A percentile compares a stretch with the other conserved stretches of the same genome.
phyloP scores from a whole-genome alignment of 2,888 invertebrate genomes.

The Emmelina monodactyla region DNA sequence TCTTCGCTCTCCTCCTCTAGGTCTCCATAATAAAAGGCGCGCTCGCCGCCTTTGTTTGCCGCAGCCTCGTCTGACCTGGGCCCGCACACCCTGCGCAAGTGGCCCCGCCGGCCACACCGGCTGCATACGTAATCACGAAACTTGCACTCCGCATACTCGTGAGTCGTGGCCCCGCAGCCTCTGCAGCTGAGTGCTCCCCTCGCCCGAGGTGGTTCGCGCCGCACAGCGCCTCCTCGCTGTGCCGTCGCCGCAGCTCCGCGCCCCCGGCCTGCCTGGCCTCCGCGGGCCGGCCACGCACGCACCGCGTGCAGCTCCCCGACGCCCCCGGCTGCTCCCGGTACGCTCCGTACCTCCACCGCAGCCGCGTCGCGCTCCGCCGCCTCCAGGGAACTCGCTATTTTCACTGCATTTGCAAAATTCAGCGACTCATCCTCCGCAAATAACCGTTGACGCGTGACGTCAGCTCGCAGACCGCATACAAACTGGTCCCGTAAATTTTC shows the following conservation, averaged over 20 bases:
- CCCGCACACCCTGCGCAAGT: not conserved
- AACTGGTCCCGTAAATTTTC: no score
- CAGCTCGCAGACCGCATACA: no score
- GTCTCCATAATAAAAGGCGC: not conserved
- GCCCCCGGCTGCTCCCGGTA: no score
- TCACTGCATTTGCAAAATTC: no score
- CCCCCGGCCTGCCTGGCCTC: not conserved
- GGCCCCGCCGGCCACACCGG: not conserved
- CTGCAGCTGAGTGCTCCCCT: not conserved
- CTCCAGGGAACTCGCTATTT: no score
- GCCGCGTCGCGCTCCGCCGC: no score
- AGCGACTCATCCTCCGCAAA: no score
- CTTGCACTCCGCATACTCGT: not conserved
- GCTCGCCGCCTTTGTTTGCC: not conserved
- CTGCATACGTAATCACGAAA: not conserved
- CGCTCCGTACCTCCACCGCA: no score
- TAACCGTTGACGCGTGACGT: no score
- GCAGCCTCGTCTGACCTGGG: not conserved
- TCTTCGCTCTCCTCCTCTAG: not conserved
- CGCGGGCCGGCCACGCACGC: not conserved
- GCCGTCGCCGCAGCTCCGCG: not conserved
- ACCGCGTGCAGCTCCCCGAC: not conserved
- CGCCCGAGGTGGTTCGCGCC: not conserved
- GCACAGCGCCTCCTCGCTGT: not conserved
- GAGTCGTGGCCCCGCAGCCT: no score